phyloP scores from a whole-genome alignment of 1,140 invertebrate species.

The Galleria mellonella region DNA sequence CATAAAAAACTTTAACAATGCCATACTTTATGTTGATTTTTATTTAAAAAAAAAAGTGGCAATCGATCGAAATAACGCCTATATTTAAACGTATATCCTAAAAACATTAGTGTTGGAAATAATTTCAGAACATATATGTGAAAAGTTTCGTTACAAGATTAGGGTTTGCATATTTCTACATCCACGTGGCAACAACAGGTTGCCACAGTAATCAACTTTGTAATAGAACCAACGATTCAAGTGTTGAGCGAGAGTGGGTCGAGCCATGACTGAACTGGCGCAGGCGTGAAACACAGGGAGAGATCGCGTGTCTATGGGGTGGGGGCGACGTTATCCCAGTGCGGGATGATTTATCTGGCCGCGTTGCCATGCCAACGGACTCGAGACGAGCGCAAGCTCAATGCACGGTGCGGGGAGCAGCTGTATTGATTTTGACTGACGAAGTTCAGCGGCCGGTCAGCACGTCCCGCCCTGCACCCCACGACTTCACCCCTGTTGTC shows the following conservation, averaged over 20 bases:
- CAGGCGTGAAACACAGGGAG: conserved; percentile 2
- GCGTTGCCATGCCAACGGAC: conserved; percentile 35
- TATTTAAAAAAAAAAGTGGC: no score
- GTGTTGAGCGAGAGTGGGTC: conserved; percentile 13
- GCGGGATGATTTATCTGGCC: conserved; percentile 25
- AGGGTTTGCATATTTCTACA: neutral
- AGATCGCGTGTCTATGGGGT: neutral
- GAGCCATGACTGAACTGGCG: neutral
- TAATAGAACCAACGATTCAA: conserved; percentile 8
- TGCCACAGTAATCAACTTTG: conserved; percentile 9
- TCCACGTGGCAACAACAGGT: conserved; percentile 22
- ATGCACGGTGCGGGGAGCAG: conserved; percentile 29
- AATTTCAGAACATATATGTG: no score
- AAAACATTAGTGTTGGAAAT: no score
- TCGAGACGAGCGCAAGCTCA: conserved; percentile 31
- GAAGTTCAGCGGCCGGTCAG: conserved; percentile 51
- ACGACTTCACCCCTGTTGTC: neutral
- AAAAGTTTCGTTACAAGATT: no score
- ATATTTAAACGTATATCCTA: no score
- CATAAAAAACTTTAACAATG: no score
- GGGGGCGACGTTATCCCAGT: conserved; percentile 2
- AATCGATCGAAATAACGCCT: no score
- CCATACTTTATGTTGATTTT: no score
- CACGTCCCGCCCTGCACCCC: conserved; percentile 12
- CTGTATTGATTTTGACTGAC: conserved; percentile 62